Evolutionary conservation across 2,113 vertebrate species (phyloP).

Genomic region (Chlorocebus sabaeus): DNA sequence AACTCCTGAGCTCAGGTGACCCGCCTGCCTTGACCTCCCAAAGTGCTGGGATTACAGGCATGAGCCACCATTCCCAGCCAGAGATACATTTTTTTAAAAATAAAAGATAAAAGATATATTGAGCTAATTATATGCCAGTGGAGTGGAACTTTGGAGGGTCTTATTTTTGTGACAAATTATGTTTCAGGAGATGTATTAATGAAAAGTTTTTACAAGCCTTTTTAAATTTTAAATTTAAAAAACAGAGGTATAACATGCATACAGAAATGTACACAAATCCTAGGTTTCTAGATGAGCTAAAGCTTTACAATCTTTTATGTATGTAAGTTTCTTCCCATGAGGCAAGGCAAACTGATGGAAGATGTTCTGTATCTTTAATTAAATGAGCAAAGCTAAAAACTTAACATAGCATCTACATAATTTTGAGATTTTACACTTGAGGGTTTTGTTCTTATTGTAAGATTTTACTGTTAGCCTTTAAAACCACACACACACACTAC

Average conservation of each 20-base stretch:
- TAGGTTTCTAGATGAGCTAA: neutral
- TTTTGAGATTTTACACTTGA: neutral
- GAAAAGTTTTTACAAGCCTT: neutral
- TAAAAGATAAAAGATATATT: neutral
- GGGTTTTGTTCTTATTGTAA: neutral
- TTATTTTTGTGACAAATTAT: constrained; percentile 30
- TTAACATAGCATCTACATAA: neutral
- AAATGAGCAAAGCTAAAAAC: neutral
- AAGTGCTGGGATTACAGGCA: too few species aligned
- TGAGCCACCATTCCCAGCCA: too few species aligned
- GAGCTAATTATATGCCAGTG: constrained; percentile 6
- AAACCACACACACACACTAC: too few species aligned
- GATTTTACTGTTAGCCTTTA: neutral
- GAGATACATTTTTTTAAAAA: too few species aligned
- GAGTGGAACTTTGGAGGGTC: neutral
- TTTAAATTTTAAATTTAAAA: constrained; percentile 6
- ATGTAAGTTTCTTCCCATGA: neutral
- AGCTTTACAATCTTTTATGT: neutral
- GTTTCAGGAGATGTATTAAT: neutral
- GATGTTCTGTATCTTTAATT: neutral
- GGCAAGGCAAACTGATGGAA: neutral
- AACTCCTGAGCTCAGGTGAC: too few species aligned
- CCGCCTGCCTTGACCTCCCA: too few species aligned
- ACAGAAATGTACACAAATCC: neutral
- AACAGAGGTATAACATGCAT: neutral